A percentile compares a stretch with the other conserved stretches of the same genome.
Evolutionary conservation across 2,797 vertebrate genomes (phyloP).

Genomic region (Enteromius trimaculatus): DNA sequence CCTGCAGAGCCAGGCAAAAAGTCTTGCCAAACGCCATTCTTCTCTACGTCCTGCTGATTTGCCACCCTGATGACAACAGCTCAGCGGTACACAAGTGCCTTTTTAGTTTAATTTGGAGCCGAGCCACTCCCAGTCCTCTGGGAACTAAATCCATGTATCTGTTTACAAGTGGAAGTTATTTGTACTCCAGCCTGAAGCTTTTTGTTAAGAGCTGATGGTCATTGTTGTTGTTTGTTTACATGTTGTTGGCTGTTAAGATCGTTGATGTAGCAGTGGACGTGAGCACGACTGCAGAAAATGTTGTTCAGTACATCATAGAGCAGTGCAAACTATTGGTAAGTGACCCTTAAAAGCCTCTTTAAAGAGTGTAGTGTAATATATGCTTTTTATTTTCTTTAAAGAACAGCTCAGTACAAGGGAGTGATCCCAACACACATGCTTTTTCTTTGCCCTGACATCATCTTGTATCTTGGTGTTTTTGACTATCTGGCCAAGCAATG

Average conservation of each 20-base stretch:
- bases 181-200: neutral
- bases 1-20: slow-evolving; percentile 71
- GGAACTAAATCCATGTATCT: slow-evolving; percentile 3
- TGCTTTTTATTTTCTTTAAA: neutral
- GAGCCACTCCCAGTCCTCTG: slow-evolving; percentile 6
- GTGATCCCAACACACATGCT: neutral
- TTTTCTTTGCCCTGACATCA: neutral
- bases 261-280: slow-evolving; percentile 70
- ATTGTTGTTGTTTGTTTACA: slow-evolving; percentile 1
- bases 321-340: slow-evolving; percentile 74
- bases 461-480: neutral
- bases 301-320: slow-evolving; percentile 70
- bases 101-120: neutral
- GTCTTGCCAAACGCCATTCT: slow-evolving; percentile 67
- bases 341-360: neutral
- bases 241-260: slow-evolving; percentile 29
- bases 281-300: slow-evolving; percentile 65
- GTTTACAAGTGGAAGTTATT: slow-evolving; percentile 14
- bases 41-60: slow-evolving; percentile 71
- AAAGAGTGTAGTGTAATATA: neutral
- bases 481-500: neutral
- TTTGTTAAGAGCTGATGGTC: neutral
- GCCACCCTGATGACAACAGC: slow-evolving; percentile 56
- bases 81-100: slow-evolving; percentile 66
- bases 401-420: too few species aligned